Evolutionary conservation across 2,888 invertebrate species (phyloP).

Genomic region (Campoletis raptor): DNA sequence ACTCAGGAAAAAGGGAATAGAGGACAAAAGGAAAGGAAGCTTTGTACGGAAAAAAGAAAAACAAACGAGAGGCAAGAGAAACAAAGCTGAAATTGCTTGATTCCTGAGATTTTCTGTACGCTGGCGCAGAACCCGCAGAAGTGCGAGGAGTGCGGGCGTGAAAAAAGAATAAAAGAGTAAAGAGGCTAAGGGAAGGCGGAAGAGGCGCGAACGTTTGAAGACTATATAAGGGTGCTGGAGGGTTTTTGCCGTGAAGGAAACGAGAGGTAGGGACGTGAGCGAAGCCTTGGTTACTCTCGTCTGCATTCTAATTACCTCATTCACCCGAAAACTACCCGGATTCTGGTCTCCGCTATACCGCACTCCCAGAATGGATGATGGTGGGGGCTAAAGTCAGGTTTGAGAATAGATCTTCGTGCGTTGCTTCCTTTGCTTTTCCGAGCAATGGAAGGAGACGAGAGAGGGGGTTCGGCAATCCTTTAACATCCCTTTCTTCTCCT

Average conservation of each 20-base stretch:
- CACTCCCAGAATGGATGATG: slow-evolving; percentile 50
- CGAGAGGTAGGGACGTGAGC: slow-evolving; percentile 25
- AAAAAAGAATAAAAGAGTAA: slow-evolving; percentile 30
- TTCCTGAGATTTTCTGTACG: slow-evolving; percentile 37
- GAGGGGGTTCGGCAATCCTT: slow-evolving; percentile 43
- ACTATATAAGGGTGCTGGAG: slow-evolving; percentile 38
- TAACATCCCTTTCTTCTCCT: slow-evolving; percentile 3
- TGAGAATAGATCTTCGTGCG: slow-evolving; percentile 25
- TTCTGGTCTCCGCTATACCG: slow-evolving; percentile 73
- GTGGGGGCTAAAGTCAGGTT: slow-evolving; percentile 32
- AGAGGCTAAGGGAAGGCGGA: slow-evolving; percentile 32
- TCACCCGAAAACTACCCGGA: slow-evolving; percentile 80
- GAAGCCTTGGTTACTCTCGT: slow-evolving; percentile 73
- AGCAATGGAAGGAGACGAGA: neutral
- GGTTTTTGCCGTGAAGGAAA: slow-evolving; percentile 14
- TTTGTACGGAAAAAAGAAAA: neutral
- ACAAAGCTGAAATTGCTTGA: slow-evolving; percentile 49
- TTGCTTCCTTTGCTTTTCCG: slow-evolving; percentile 34
- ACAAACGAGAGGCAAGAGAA: slow-evolving; percentile 5
- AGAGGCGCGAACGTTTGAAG: slow-evolving; percentile 61
- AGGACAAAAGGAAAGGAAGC: slow-evolving; percentile 19
- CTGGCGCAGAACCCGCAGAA: slow-evolving; percentile 16
- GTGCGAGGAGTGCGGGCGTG: slow-evolving; percentile 25
- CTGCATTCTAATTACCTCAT: slow-evolving; percentile 85
- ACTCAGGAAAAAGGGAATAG: slow-evolving; percentile 30